Base-by-base conservation (phyloP, 2,113 vertebrate genomes). In the Syngnathus scovelli region DNA sequence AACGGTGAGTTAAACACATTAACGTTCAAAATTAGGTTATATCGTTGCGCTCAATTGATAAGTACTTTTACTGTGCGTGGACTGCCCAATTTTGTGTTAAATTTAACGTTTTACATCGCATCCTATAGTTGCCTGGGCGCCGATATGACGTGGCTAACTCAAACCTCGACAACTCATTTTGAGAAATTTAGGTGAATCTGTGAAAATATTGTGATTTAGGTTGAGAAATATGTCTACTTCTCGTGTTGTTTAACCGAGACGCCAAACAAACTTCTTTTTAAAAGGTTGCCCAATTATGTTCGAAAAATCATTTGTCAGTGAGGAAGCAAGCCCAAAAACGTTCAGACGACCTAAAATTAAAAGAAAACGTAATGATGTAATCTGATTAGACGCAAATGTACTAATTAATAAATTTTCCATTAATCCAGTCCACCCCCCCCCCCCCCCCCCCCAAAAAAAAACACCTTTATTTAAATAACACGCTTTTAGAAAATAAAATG, bases 1-100 rank as follows among this genome's bases (percentile, higher is more conserved):
- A 79, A 91, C 92, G 93, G 94, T 95, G 89, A 93, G 82, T 83
- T 62, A 11, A 44, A 27, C 12, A 15, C 7, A 0, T 1, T 27
- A 37, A 44, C 5, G 10, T 0, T 52, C 2, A 46, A 19, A 12
- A 19, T 9, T 0, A 8, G 2, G 0, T 27, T 0, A 0, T 7
- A 0, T 48, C 0, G 1, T 15, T 0, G 6, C 2, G 38, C 27
- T 38, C 0, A 41, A 0, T 7, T 2, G 5, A 0, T 9, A 1
- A 56, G 7, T 54, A 5, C 18, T 1, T 4, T 1, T 0, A 27
- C 0, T 1, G 0, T 2, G 4, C 11, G 37, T 4, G 7, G 5
- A 58, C 7, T 33, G 13, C 6, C 6, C 55, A 33, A 7, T 51
- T 8, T 21, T n/a, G 8, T 51, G 19, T n/a, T 51, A 51, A 19